Evolutionary conservation across 2,888 invertebrate species (phyloP), one percentile per base, ranked within the genome.

Genomic region (Scaptomyza polygonia): DNA sequence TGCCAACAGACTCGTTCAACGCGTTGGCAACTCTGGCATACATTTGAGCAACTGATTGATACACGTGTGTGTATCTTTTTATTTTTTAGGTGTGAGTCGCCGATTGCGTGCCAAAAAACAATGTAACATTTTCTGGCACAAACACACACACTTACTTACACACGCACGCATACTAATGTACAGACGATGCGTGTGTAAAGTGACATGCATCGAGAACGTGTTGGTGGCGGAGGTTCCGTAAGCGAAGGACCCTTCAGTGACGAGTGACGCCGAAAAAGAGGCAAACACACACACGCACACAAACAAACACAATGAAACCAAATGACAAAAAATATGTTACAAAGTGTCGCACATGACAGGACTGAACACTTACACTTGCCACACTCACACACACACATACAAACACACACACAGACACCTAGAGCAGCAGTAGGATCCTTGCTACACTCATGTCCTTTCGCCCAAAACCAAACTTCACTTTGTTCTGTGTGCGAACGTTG

Each of bases 301-400:
- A 69, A 62, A 61, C 79, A 77, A 72, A 61, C 73, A 70, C 74
- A 69, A 64, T 47, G 80, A 56, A 82, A 82, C 76, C 83, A 81
- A 84, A 86, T 80, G 86, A 67, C 81, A 84, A 86, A 81, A 81
- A 82, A 86, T 87, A 82, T 87, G 87, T 85, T 85, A 86, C 81
- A 82, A 85, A 86, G 81, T 85, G 82, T 86, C 81, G 85, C 81
- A 86, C 82, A 84, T 70, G 85, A 75, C 69, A 86, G 39, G 11
- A 36, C 39, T 5, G 16, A 70, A 45, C 51, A 59, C 55, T 42
- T 27, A 16, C 25, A 25, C 25, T 25, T 5, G 25, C 55, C n/a
- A n/a, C n/a, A n/a, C n/a, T 42, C 30, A 16, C 52, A 45, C 53
- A 16, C 58, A 21, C 68, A 25, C 47, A 52, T 27, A 29, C 40